Percentiles rank a stretch among this genome's conserved stretches.
Conservation (phyloP, 1,140 invertebrate species). For the Cepaea nemoralis region DNA sequence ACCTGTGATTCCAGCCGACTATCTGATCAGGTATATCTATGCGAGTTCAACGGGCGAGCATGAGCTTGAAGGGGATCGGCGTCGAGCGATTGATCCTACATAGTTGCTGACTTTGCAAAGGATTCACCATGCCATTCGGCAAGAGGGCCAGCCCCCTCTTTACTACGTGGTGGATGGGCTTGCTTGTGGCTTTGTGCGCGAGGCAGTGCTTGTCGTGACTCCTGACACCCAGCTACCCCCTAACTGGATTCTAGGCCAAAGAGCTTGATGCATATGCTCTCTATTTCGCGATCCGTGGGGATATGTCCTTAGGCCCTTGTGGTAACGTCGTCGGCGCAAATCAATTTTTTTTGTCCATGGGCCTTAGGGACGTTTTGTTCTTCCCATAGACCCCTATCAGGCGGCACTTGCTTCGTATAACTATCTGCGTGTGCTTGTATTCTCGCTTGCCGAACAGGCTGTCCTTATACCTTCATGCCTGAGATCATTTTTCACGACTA, state of each 20-base stretch:
- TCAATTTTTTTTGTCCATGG: background rate
- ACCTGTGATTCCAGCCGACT: background rate
- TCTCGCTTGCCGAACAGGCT: background rate
- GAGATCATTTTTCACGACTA: background rate
- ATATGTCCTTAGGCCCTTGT: background rate
- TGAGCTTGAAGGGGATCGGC: conserved; percentile 17
- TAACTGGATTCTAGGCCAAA: background rate
- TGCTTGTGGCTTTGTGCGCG: background rate
- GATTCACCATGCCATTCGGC: too few species aligned
- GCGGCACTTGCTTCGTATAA: background rate
- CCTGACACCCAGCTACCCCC: background rate
- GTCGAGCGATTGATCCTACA: too few species aligned
- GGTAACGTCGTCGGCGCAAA: background rate
- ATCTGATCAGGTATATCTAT: conserved; percentile 42
- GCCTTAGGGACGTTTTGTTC: background rate
- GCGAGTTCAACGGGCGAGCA: background rate
- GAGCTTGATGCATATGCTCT: too few species aligned
- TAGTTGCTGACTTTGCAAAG: too few species aligned
- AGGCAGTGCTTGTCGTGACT: background rate
- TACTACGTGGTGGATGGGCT: background rate
- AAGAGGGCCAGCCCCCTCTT: too few species aligned
- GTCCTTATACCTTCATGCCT: background rate
- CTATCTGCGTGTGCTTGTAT: background rate
- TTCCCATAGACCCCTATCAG: background rate
- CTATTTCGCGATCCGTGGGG: background rate